Base-by-base conservation (phyloP, 2,797 vertebrate genomes). In the Alectoris magna region DNA sequence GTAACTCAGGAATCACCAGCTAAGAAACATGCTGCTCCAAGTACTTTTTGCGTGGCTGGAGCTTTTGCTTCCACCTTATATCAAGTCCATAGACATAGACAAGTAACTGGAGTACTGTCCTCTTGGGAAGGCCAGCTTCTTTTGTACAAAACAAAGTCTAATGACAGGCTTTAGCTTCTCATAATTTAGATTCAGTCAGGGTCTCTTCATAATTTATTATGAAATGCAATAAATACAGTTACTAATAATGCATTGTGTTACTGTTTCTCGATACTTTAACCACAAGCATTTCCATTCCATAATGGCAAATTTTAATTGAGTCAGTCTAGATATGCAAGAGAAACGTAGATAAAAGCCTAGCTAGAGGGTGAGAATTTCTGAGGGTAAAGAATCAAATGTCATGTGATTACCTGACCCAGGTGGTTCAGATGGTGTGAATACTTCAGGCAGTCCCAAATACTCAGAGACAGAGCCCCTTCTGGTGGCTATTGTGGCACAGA, bases 311-410 rank as follows among this genome's bases (percentile, higher is more conserved):
- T 72, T 87, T 43, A 27, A 29, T 31, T 79, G 56, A 93, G 80
- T 92, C 85, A 88, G 51, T 59, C 36, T 68, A 94, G 63, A 78
- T 29, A 60, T 73, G 39, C 39, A 91, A 81, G 63, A 43, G 56
- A 93, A 95, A 91, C 16, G 11, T 19, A 67, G n/a, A 53, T 83
- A 92, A 80, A 94, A 90, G 68, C 41, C 77, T 95, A 88, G 80
- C 77, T 95, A 94, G 90, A 88, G 71, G 82, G 74, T 93, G 71
- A 82, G 36, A 76, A 51, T 84, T 96, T 88, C 77, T 56, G 79
- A 73, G 70, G 51, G 56, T 67, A 60, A 90, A 64, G 36, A 63
- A 63, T 63, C 69, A 75, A 84, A 71, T 36, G 15, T 38, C 64
- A 70, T 68, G 74, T 29, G 85, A 92, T 70, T 88, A 86, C 64